Conservation (phyloP, 2,113 vertebrate genomes). For the Vulpes ferrilata region DNA sequence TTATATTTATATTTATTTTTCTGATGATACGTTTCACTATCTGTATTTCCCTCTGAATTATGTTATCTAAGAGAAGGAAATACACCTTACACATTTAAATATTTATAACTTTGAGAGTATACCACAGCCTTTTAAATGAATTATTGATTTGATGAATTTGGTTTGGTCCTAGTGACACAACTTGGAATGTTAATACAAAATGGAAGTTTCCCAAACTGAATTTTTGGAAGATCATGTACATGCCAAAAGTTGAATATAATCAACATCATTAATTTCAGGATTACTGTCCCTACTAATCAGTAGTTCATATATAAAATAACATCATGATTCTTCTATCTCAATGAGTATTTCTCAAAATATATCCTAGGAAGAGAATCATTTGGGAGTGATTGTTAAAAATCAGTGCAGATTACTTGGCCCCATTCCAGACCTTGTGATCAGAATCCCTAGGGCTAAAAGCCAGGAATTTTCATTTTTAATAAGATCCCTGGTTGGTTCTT, state of each 20-base stretch:
- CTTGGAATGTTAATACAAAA: neutral
- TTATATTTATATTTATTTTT: conserved; percentile 40
- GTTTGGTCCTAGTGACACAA: neutral
- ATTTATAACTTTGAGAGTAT: neutral
- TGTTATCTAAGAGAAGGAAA: conserved; percentile 58
- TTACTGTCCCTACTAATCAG: neutral
- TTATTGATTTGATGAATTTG: conserved; percentile 57
- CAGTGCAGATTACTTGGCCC: conserved; percentile 42
- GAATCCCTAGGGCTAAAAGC: neutral
- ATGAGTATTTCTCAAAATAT: conserved; percentile 6
- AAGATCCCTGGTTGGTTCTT: conserved; percentile 15
- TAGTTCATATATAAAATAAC: neutral
- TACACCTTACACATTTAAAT: conserved; percentile 20
- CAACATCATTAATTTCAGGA: neutral
- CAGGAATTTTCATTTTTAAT: conserved; percentile 67
- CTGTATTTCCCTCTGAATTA: neutral
- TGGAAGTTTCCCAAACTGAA: conserved; percentile 13
- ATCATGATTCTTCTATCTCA: neutral
- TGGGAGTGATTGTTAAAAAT: conserved; percentile 54
- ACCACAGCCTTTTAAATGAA: conserved; percentile 7
- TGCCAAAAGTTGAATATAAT: neutral
- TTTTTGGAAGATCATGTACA: conserved; percentile 26
- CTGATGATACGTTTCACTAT: conserved; percentile 2
- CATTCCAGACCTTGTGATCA: conserved; percentile 47
- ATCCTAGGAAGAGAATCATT: conserved; percentile 25